Base-by-base conservation (phyloP, 2,888 invertebrate genomes). In the Torymus aiolomorphi region DNA sequence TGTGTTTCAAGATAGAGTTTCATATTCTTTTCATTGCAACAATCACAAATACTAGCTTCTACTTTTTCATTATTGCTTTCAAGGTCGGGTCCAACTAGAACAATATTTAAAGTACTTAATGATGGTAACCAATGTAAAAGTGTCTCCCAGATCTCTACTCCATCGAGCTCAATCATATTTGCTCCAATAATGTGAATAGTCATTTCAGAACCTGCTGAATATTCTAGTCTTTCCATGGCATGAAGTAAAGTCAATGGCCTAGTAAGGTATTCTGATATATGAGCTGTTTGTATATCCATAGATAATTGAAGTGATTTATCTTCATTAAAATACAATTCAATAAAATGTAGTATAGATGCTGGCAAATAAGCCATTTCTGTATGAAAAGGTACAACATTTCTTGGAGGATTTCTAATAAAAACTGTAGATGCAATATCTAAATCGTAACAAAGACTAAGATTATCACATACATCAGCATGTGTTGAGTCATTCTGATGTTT, bases 161-260 rank as follows among this genome's bases (percentile, higher is more conserved):
- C 84, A n/a, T 84, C 80, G 2, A 86, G 78, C 81, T 90, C 90
- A 18, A 86, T 83, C 18, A 83, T 76, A 79, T 87, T 88, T 0
- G 89, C 88, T 14, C 89, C 90, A 78, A 90, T 85, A 14, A 90
- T 79, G 77, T 91, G 90, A 57, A 90, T 75, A n/a, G 83, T 83
- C 10, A 88, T 67, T 31, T 10, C 71, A 11, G 73, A 42, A 10
- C 20, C 51, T 11, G 76, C n/a, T 14, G 61, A 59, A 62, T 80
- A 80, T 20, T 84, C 72, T 51, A 87, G 76, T 79, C 83, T 84
- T 71, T 86, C 83, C 52, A 88, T 61, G 12, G 85, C 84, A 69
- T 87, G 84, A 13, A 89, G 83, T 18, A 89, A 80, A 5, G 87
- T 87, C 61, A 88, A 82, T 8, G 88, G 87, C 78, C 87, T 84